These are phyloP conservation scores for Leptocoma aspasia DNA, from an alignment of 2,113 vertebrate species.

Conservation along the genomic window DNA sequence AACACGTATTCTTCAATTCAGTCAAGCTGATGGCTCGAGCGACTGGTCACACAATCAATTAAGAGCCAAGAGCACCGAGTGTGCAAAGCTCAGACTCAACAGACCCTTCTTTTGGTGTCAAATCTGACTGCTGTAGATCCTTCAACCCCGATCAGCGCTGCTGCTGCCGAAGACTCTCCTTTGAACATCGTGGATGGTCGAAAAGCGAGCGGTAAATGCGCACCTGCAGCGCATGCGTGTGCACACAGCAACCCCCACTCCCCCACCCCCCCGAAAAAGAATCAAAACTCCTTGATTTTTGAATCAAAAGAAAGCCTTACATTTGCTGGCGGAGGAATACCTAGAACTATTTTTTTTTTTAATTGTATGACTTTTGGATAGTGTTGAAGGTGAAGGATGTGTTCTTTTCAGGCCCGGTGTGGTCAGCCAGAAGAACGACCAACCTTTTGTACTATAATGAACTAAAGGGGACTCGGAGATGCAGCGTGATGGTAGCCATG, in stretches of 20 bases:
- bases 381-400: constrained; percentile 34
- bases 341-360: constrained; percentile 31
- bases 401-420: constrained; percentile 19
- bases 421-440: constrained; percentile 40
- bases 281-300: constrained; percentile 16
- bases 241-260: neutral
- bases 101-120: neutral
- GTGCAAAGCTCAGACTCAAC: constrained; percentile 13
- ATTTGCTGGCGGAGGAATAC: constrained; percentile 33
- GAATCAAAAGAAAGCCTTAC: constrained; percentile 55
- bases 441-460: constrained; percentile 37
- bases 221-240: neutral
- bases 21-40: neutral
- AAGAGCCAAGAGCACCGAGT: neutral
- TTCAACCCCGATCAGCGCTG: neutral
- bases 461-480: constrained; percentile 23
- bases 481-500: neutral
- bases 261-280: neutral
- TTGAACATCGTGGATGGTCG: neutral
- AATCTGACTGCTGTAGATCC: neutral
- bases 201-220: neutral
- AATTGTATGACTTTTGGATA: constrained; percentile 36
- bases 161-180: constrained; percentile 21
- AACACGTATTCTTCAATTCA: neutral
- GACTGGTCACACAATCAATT: neutral